phyloP scores from a whole-genome alignment of 2,888 invertebrate species.

The Congeria kusceri region DNA sequence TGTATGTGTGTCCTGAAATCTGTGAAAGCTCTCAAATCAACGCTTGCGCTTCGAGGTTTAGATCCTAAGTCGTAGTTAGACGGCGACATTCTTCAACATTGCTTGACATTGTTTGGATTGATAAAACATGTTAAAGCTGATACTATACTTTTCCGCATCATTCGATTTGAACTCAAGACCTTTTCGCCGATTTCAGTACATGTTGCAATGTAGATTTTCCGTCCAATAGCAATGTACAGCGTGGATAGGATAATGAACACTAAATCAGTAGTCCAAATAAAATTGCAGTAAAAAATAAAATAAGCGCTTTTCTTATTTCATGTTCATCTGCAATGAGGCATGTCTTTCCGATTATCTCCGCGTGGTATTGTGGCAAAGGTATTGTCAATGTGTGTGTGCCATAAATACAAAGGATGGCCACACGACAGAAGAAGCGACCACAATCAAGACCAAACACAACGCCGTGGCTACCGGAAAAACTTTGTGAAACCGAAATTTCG shows the following conservation, averaged over 20 bases:
- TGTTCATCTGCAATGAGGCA: constrained; percentile 57
- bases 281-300: constrained; percentile 45
- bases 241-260: constrained; percentile 38
- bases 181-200: constrained; percentile 40
- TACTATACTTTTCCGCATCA: constrained; percentile 54
- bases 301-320: constrained; percentile 39
- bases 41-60: too few species aligned
- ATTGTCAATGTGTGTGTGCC: constrained; percentile 46
- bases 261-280: constrained; percentile 47
- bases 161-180: constrained; percentile 1
- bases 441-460: constrained; percentile 44
- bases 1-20: too few species aligned
- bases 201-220: constrained; percentile 55
- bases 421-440: constrained; percentile 40
- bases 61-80: neutral
- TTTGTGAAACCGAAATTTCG: too few species aligned
- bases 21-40: too few species aligned
- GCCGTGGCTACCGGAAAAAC: too few species aligned
- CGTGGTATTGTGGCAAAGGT: neutral
- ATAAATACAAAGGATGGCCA: constrained; percentile 60
- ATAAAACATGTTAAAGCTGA: constrained; percentile 50
- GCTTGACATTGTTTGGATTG: constrained; percentile 10
- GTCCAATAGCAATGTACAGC: constrained; percentile 56
- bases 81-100: neutral
- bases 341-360: constrained; percentile 45